Percentiles rank a stretch among this genome's conserved stretches.
These are phyloP conservation scores for Poeciliopsis prolifica DNA, from an alignment of 2,113 vertebrate genomes.

Conservation along the genomic window DNA sequence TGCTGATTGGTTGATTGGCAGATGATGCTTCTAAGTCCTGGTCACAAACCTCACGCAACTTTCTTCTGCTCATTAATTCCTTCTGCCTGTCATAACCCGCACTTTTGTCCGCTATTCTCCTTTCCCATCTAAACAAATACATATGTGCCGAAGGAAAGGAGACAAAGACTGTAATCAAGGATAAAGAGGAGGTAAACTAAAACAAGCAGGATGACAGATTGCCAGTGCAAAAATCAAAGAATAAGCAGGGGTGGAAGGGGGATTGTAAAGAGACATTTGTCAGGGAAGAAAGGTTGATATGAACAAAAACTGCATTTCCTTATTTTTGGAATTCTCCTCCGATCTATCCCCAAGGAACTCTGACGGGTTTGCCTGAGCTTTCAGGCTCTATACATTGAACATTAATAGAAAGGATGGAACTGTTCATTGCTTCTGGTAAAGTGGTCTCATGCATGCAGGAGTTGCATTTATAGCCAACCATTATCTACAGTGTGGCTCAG, in stretches of 20 bases:
- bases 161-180: not conserved
- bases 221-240: not conserved
- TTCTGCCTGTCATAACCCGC: not conserved
- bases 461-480: constrained; percentile 37
- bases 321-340: constrained; percentile 12
- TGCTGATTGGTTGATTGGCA: constrained; percentile 33
- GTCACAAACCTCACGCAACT: constrained; percentile 8
- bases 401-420: constrained; percentile 37
- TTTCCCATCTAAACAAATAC: constrained; percentile 2
- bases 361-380: constrained; percentile 8
- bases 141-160: not conserved
- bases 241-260: not conserved
- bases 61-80: not conserved
- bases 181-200: not conserved
- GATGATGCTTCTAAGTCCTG: constrained; percentile 21
- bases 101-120: not conserved
- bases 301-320: constrained; percentile 18
- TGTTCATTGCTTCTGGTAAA: constrained; percentile 32
- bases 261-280: not conserved
- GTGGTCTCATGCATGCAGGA: constrained; percentile 27
- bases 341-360: constrained; percentile 26
- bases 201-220: constrained; percentile 16
- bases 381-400: constrained; percentile 25
- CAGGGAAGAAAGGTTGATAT: constrained; percentile 1
- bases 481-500: constrained; percentile 47